Percentiles rank a stretch among this genome's conserved stretches.
Evolutionary conservation across 1,140 invertebrate genomes (phyloP).

Genomic region (Papilio aristodemus): DNA sequence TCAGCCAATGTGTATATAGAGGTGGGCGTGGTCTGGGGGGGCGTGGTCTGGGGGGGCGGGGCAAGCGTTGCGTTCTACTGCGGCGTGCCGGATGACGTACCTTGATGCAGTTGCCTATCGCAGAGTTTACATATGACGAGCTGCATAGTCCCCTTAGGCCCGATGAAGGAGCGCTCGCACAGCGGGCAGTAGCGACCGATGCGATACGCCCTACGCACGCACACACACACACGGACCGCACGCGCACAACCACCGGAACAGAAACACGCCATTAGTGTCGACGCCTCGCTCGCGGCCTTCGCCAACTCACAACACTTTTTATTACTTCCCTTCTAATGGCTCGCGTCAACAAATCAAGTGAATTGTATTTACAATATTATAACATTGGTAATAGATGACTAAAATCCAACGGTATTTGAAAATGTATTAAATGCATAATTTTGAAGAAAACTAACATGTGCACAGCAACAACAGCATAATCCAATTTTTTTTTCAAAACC

Average conservation of each 20-base stretch:
- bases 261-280: slow-evolving; percentile 77
- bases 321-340: slow-evolving; percentile 40
- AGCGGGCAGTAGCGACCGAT: slow-evolving; percentile 81
- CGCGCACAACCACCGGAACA: slow-evolving; percentile 77
- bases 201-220: slow-evolving; percentile 79
- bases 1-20: neutral
- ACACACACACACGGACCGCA: slow-evolving; percentile 71
- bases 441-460: too few species aligned
- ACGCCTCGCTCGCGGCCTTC: slow-evolving; percentile 33
- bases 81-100: slow-evolving; percentile 63
- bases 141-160: slow-evolving; percentile 80
- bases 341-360: slow-evolving; percentile 9
- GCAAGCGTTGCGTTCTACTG: slow-evolving; percentile 49
- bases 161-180: slow-evolving; percentile 80
- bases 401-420: too few species aligned
- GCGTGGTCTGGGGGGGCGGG: slow-evolving; percentile 19
- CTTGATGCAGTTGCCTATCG: slow-evolving; percentile 80
- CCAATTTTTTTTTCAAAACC: too few species aligned
- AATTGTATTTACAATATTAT: too few species aligned
- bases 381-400: too few species aligned
- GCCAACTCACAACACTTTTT: slow-evolving; percentile 28
- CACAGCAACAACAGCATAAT: too few species aligned
- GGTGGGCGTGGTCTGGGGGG: neutral
- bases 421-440: too few species aligned
- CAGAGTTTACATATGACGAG: slow-evolving; percentile 81